Evolutionary conservation across 2,888 invertebrate genomes (phyloP), one percentile per base, ranked within the genome.

Genomic region (Agonopterix heracliana): DNA sequence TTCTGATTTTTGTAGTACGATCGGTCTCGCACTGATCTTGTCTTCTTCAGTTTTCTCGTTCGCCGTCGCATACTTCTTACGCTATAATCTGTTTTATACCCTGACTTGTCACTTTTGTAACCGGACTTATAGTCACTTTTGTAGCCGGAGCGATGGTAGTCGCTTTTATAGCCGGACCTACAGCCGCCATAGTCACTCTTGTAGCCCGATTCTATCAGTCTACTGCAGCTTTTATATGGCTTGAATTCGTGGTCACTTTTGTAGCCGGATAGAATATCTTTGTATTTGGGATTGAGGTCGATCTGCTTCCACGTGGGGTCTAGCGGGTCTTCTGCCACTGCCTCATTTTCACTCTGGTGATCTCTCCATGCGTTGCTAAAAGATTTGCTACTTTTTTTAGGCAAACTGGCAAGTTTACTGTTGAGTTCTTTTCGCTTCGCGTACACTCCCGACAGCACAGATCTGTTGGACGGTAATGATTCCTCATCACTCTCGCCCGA

Each of bases 261-360:
- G 58, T 91, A 91, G 4, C 91, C 91, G 3, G 90, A 90, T 8
- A 89, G 68, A 44, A 91, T 89, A 59, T 90, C 90, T 45, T 91
- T 90, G 66, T 91, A 91, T 74, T 91, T 91, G 10, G 91, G 90
- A 71, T 91, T 91, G 2, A 91, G 81, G 69, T 92, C 92, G 41
- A 92, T 91, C 75, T 92, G 89, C 51, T 90, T 90, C 91, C 91
- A 91, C 2, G 91, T 89, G 0, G 91, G 91, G 68, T 92, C 91
- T n/a, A 91, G 63, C 0, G 84, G 77, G 61, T 91, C 91, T 35
- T 91, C 90, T 43, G 82, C 90, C 9, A 69, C 83, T n/a, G 81
- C 86, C 63, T 89, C 89, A 57, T 85, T 86, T 71, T 89, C 89
- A 57, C 89, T 89, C 55, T 86, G 88, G 61, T 82, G 74, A 49